Conservation (phyloP, 2,888 invertebrate genomes). For the Cecidostiba fungosa region DNA sequence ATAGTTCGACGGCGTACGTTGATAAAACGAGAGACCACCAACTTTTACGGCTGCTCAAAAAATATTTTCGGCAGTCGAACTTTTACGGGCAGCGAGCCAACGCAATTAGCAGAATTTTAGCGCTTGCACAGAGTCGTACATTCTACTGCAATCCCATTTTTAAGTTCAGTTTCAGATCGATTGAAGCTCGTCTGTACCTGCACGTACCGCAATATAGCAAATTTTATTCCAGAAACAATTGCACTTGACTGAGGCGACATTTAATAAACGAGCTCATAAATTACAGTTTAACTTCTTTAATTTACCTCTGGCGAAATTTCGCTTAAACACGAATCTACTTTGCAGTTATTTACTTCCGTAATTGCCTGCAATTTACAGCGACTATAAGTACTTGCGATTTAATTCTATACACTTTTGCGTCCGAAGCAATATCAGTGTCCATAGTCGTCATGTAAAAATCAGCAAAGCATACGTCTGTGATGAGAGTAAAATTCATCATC, state of each 20-base stretch:
- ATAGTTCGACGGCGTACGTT: background rate
- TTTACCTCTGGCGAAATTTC: background rate
- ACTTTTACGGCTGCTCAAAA: conserved; percentile 21
- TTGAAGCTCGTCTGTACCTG: background rate
- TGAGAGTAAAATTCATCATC: too few relatives aligned
- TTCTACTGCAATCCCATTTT: conserved; percentile 18
- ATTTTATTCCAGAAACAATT: background rate
- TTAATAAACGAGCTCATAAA: too few relatives aligned
- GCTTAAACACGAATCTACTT: background rate
- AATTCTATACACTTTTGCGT: background rate
- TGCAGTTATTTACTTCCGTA: background rate
- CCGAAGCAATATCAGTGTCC: too few relatives aligned
- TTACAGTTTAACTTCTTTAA: background rate
- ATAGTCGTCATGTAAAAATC: too few relatives aligned
- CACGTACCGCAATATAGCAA: background rate
- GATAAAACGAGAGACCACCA: background rate
- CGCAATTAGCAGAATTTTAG: conserved; percentile 31
- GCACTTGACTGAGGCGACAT: background rate
- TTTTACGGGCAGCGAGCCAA: conserved; percentile 35
- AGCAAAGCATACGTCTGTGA: too few relatives aligned
- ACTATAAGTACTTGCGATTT: background rate
- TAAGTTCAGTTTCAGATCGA: conserved; percentile 11
- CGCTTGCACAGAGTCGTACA: background rate
- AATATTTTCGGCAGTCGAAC: conserved; percentile 25
- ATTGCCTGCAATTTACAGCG: background rate